Conservation (phyloP, 64 coral and sea anemone species). For the Montipora foliosa region DNA sequence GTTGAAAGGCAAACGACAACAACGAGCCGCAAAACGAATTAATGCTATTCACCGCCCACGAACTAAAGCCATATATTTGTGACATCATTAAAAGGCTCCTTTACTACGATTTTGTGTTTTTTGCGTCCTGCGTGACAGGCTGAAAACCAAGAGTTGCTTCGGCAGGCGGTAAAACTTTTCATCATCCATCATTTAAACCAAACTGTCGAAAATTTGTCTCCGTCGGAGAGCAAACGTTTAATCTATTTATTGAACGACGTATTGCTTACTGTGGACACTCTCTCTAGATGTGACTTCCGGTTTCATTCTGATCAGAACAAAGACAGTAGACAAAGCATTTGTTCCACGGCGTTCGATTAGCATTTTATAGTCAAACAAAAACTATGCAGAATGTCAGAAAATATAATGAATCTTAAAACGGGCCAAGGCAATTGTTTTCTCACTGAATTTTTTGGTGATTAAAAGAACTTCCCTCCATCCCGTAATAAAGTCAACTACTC, state of each 20-base stretch:
- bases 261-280: conserved; percentile 62
- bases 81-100: conserved; percentile 48
- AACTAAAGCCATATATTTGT: conserved; percentile 51
- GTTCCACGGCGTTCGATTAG: conserved; percentile 50
- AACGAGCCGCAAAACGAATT: conserved; percentile 34
- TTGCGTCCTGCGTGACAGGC: background rate
- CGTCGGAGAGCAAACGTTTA: background rate
- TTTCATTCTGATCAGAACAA: conserved; percentile 69
- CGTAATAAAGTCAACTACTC: background rate
- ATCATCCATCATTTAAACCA: background rate
- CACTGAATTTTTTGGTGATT: too few species aligned
- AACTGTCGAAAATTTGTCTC: background rate
- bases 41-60: conserved; percentile 62
- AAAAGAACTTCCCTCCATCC: too few species aligned
- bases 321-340: conserved; percentile 65
- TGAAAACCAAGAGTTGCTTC: background rate
- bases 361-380: conserved; percentile 43
- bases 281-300: conserved; percentile 71
- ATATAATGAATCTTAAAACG: too few species aligned
- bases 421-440: too few species aligned
- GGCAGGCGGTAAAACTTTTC: background rate
- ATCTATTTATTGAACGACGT: conserved; percentile 53
- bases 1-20: conserved; percentile 40
- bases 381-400: conserved; percentile 16
- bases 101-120: background rate